These are phyloP conservation scores for Semaprochilodus insignis DNA, from an alignment of 2,797 vertebrate genomes.

Conservation along the genomic window DNA sequence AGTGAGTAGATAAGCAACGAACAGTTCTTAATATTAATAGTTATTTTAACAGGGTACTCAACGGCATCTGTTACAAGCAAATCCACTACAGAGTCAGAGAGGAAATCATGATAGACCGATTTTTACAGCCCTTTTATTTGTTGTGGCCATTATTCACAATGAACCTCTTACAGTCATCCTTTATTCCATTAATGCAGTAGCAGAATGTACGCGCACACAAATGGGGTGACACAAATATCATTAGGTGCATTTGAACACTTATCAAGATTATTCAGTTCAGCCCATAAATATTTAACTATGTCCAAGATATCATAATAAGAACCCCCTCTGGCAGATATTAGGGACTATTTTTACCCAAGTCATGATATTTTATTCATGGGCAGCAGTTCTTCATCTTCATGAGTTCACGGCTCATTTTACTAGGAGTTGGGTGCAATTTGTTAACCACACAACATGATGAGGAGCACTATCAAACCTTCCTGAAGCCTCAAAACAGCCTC, in stretches of 20 bases:
- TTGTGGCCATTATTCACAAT: background rate
- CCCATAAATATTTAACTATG: constrained; percentile 63
- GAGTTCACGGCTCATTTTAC: constrained; percentile 51
- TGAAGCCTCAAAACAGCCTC: constrained; percentile 15
- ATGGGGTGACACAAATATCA: constrained; percentile 46
- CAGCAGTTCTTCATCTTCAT: constrained; percentile 60
- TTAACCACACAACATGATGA: constrained; percentile 55
- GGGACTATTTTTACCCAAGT: constrained; percentile 63
- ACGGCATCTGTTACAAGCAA: constrained; percentile 28
- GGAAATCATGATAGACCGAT: background rate
- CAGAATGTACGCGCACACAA: constrained; percentile 20
- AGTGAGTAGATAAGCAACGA: constrained; percentile 31
- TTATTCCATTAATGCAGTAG: constrained; percentile 15
- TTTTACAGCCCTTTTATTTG: background rate
- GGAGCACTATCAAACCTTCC: constrained; percentile 29
- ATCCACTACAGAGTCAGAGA: constrained; percentile 16
- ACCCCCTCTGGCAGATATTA: constrained; percentile 62
- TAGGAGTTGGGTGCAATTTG: constrained; percentile 52
- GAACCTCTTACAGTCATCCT: background rate
- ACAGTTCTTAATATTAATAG: constrained; percentile 51
- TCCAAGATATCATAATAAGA: constrained; percentile 60
- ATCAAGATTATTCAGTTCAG: constrained; percentile 57
- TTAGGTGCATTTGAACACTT: constrained; percentile 52
- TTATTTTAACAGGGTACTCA: constrained; percentile 11
- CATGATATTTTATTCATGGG: constrained; percentile 65